These are phyloP conservation scores for Vandiemenella viatica DNA, from an alignment of 2,888 invertebrate species.

Conservation along the genomic window DNA sequence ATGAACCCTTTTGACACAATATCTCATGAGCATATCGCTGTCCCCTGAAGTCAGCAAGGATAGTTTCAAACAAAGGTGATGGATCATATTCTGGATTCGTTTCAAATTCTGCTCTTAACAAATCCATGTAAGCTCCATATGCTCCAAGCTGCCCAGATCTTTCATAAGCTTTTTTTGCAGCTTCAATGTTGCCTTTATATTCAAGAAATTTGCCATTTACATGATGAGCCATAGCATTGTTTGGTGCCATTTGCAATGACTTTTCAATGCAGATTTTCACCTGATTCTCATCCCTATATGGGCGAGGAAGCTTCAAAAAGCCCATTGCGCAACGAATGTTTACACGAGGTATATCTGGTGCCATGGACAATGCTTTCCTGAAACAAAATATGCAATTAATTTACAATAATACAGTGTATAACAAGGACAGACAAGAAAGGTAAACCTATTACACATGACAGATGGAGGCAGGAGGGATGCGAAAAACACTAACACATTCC, in stretches of 20 bases:
- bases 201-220: no score
- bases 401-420: no score
- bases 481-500: no score
- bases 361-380: constrained; percentile 2
- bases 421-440: no score
- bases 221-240: constrained; percentile 10
- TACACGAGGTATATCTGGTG: constrained; percentile 2
- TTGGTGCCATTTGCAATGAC: constrained; percentile 6
- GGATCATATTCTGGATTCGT: constrained; percentile 1
- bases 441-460: no score
- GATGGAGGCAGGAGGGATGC: no score
- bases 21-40: background rate
- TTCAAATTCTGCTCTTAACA: background rate
- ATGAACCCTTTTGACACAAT: constrained; percentile 1
- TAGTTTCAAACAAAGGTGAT: background rate
- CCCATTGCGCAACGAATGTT: constrained; percentile 9
- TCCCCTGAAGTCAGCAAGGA: background rate
- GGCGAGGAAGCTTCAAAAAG: constrained; percentile 4
- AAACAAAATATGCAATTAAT: background rate
- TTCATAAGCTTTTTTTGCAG: constrained; percentile 3
- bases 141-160: constrained; percentile 1
- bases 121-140: constrained; percentile 5
- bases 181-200: no score
- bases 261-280: constrained; percentile 7
- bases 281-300: background rate